phyloP scores from a whole-genome alignment of 2,888 invertebrate species.

The Eupithecia abbreviata region DNA sequence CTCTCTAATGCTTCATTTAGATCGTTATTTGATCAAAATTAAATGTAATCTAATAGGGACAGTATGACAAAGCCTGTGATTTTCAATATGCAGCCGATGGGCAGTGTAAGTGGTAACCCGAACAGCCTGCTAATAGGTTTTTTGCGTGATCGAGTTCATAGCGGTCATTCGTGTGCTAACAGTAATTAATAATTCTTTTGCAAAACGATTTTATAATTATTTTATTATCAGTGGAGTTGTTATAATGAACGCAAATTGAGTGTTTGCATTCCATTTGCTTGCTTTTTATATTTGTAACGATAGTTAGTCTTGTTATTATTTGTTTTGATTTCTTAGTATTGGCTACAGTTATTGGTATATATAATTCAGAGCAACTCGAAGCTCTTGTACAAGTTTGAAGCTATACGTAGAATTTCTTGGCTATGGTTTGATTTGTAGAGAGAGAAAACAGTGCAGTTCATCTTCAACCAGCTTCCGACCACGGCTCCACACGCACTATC shows the following conservation, averaged over 20 bases:
- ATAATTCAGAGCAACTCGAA: not conserved
- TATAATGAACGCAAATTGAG: not conserved
- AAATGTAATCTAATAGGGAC: too few species aligned
- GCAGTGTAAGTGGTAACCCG: not conserved
- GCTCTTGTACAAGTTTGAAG: not conserved
- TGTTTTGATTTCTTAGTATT: not conserved
- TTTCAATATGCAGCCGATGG: not conserved
- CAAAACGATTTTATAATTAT: constrained; percentile 24
- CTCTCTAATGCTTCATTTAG: too few species aligned
- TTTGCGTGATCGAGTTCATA: constrained; percentile 19
- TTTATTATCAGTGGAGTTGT: not conserved
- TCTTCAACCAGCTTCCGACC: too few species aligned
- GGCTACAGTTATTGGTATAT: not conserved
- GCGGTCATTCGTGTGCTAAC: constrained; percentile 23
- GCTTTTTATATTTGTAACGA: not conserved
- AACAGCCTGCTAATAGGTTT: constrained; percentile 21
- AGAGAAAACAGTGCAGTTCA: not conserved
- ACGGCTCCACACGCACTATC: too few species aligned
- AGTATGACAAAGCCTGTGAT: too few species aligned
- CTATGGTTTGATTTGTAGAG: not conserved
- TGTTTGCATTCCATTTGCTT: not conserved
- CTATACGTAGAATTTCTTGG: not conserved
- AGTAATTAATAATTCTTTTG: constrained; percentile 18
- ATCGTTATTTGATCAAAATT: too few species aligned
- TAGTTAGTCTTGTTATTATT: not conserved